phyloP scores from a whole-genome alignment of 1,140 invertebrate species.

The Dryas iulia region DNA sequence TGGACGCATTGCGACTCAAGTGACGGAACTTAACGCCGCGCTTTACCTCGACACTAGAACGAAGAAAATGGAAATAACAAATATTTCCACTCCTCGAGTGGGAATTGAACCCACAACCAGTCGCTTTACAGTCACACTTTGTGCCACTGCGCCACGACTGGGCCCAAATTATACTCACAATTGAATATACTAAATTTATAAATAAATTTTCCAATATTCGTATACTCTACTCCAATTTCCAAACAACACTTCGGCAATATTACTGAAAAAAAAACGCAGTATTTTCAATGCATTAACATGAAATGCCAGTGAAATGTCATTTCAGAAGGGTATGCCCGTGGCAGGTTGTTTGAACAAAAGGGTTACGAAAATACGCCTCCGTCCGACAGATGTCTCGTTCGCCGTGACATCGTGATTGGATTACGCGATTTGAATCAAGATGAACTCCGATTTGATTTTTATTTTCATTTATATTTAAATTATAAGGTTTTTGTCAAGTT shows the following conservation, averaged over 20 bases:
- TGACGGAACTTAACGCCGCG: too few species aligned
- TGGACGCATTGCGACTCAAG: too few species aligned
- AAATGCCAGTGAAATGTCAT: neutral
- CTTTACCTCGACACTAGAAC: too few species aligned
- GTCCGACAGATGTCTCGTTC: slow-evolving; percentile 35
- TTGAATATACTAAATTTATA: too few species aligned
- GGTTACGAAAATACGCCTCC: slow-evolving; percentile 47
- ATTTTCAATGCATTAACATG: neutral
- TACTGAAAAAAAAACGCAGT: neutral
- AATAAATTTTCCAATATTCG: neutral
- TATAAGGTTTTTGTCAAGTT: neutral
- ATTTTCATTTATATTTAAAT: neutral
- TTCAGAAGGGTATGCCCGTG: slow-evolving; percentile 58
- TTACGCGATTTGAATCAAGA: slow-evolving; percentile 40
- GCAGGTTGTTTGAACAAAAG: slow-evolving; percentile 68
- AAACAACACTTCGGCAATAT: neutral
- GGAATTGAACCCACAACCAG: too few species aligned
- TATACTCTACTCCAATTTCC: neutral
- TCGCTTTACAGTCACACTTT: too few species aligned
- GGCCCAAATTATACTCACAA: too few species aligned
- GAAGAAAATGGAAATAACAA: too few species aligned
- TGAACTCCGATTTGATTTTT: slow-evolving; percentile 29
- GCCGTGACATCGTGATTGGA: slow-evolving; percentile 39
- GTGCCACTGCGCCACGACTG: too few species aligned
- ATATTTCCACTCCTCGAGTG: too few species aligned